phyloP scores from a whole-genome alignment of 2,113 vertebrate species.

The Drymodes brunneopygia region DNA sequence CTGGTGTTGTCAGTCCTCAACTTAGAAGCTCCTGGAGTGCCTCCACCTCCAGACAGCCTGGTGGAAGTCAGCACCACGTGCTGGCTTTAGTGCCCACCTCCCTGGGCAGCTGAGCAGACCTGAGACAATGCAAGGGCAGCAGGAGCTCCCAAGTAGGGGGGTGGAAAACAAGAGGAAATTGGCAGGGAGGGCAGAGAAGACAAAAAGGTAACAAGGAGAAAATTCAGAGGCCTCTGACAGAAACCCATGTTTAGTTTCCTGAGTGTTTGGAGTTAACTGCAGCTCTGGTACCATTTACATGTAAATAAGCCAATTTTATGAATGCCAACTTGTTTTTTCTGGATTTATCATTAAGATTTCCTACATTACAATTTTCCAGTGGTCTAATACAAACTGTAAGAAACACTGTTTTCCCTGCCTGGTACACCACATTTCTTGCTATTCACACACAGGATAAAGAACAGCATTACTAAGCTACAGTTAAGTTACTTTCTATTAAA shows the following conservation, averaged over 20 bases:
- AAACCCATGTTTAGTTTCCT: background rate
- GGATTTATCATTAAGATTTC: background rate
- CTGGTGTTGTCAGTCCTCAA: background rate
- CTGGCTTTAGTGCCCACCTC: background rate
- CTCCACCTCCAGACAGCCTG: background rate
- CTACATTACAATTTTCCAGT: background rate
- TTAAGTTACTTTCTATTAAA: slow-evolving; percentile 57
- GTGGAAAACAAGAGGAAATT: background rate
- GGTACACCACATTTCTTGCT: background rate
- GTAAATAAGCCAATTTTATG: background rate
- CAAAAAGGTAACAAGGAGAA: background rate
- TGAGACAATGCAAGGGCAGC: background rate
- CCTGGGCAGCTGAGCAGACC: background rate
- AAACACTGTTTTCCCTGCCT: background rate
- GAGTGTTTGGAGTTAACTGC: background rate
- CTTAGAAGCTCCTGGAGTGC: background rate
- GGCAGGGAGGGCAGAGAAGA: background rate
- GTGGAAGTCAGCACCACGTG: accelerated
- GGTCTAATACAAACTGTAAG: background rate
- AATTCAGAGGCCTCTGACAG: background rate
- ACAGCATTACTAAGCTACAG: background rate
- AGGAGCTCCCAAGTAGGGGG: background rate
- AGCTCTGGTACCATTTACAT: background rate
- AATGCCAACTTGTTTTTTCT: background rate
- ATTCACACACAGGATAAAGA: background rate